Evolutionary conservation across 2,797 vertebrate genomes (phyloP).

Genomic region (Syncerus caffer): DNA sequence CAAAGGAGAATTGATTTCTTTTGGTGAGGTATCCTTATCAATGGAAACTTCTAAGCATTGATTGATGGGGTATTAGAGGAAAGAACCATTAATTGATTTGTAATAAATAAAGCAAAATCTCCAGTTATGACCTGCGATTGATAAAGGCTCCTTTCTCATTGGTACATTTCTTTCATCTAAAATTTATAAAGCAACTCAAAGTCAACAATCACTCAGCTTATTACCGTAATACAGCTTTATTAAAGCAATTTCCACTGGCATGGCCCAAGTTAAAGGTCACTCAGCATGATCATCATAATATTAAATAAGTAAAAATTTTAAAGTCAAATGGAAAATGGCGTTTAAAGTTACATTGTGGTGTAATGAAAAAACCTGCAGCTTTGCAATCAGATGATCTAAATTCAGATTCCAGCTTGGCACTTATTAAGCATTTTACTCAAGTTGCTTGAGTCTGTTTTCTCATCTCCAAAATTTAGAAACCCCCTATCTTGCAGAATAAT

Average conservation of each 20-base stretch:
- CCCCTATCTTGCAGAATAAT: not conserved
- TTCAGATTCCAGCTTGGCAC: slow-evolving; percentile 9
- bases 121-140: slow-evolving; percentile 73
- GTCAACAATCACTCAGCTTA: slow-evolving; percentile 66
- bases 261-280: slow-evolving; percentile 44
- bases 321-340: slow-evolving; percentile 45
- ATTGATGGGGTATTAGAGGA: slow-evolving; percentile 77
- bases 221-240: slow-evolving; percentile 71
- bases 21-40: slow-evolving; percentile 77
- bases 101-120: slow-evolving; percentile 82
- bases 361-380: not conserved
- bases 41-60: slow-evolving; percentile 69
- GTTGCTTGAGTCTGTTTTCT: not conserved
- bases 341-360: not conserved
- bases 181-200: slow-evolving; percentile 55
- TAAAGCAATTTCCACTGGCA: slow-evolving; percentile 51
- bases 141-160: slow-evolving; percentile 75
- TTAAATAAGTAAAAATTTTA: slow-evolving; percentile 18
- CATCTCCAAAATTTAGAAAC: not conserved
- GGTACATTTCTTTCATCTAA: slow-evolving; percentile 78
- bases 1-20: slow-evolving; percentile 80
- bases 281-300: slow-evolving; percentile 37
- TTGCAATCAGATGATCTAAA: slow-evolving; percentile 1
- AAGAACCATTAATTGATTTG: slow-evolving; percentile 82
- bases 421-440: not conserved